phyloP scores from a whole-genome alignment of 2,797 vertebrate species.

The Cyprinella venusta region DNA sequence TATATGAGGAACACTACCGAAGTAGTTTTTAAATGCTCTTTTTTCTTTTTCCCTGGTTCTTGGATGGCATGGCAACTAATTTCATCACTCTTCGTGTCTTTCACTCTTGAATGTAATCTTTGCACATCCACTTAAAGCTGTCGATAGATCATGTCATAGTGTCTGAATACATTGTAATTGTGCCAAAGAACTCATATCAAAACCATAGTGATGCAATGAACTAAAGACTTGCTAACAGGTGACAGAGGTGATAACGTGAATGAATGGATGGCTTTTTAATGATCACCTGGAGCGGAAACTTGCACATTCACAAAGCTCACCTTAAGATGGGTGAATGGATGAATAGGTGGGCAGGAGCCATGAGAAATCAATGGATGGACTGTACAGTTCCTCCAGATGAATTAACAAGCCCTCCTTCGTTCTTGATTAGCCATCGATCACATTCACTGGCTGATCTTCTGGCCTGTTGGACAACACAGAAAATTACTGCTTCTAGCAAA shows the following conservation, averaged over 20 bases:
- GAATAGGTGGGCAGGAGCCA: neutral
- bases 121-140: slow-evolving; percentile 35
- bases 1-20: neutral
- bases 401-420: slow-evolving; percentile 22
- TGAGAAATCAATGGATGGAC: slow-evolving; percentile 12
- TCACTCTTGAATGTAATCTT: slow-evolving; percentile 46
- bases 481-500: neutral
- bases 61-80: slow-evolving; percentile 21
- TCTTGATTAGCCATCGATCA: slow-evolving; percentile 22
- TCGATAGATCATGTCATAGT: slow-evolving; percentile 20
- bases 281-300: neutral
- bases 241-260: neutral
- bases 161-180: slow-evolving; percentile 35
- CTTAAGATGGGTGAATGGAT: slow-evolving; percentile 13
- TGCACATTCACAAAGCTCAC: slow-evolving; percentile 29
- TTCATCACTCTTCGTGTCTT: slow-evolving; percentile 23
- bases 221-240: slow-evolving; percentile 17
- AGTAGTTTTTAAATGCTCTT: neutral
- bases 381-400: neutral
- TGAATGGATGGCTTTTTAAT: neutral
- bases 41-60: neutral
- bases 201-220: slow-evolving; percentile 2
- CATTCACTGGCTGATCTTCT: slow-evolving; percentile 8
- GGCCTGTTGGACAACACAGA: slow-evolving; percentile 6
- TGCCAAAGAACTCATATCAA: slow-evolving; percentile 43